Base-by-base conservation (phyloP, 30 jellyfish, hydroid and myxozoan genomes). In the Turritopsis rubra region DNA sequence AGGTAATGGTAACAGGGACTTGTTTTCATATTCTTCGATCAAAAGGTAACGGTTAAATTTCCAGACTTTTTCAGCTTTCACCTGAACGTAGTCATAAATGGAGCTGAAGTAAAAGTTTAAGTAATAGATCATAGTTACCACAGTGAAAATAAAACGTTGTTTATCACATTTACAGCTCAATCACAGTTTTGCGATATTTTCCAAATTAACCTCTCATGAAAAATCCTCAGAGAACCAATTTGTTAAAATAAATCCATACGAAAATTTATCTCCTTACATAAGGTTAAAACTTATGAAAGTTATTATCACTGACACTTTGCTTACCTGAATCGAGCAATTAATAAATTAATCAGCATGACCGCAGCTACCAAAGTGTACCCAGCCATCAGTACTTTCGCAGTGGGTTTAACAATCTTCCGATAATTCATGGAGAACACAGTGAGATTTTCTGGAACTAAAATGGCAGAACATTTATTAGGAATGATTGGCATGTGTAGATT, bases 21-120 rank as follows among this genome's bases (percentile, higher is more conserved):
- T 68, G 77, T 68, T 9, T 27, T 68, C 31, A 0, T 68, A 68
- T 68, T 68, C 77, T 68, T 68, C 77, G 30, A 68, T 68, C 77
- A 68, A 68, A 19, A n/a, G 19, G 77, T 68, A 68, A 68, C 1
- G 77, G 8, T 68, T 68, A 0, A n/a, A 68, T 19, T 68, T 68
- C 77, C 77, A 68, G 9, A 19, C 19, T 22, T 68, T 68, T 22
- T 68, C 77, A 7, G 77, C 16, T 68, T 9, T 68, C 0, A 19
- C 28, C 21, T 68, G 77, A 8, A 68, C 77, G 9, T 22, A 7
- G 31, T 68, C 77, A 19, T 68, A 68, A 0, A 68, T 68, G 31
- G 77, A 23, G 30, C 77, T 68, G 30, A 68, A 68, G 19, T n/a
- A n/a, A n/a, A n/a, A n/a, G n/a, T n/a, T n/a, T n/a, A n/a, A n/a